These are phyloP conservation scores for Campoletis sonorensis DNA, from an alignment of 1,140 invertebrate genomes.

Conservation along the genomic window DNA sequence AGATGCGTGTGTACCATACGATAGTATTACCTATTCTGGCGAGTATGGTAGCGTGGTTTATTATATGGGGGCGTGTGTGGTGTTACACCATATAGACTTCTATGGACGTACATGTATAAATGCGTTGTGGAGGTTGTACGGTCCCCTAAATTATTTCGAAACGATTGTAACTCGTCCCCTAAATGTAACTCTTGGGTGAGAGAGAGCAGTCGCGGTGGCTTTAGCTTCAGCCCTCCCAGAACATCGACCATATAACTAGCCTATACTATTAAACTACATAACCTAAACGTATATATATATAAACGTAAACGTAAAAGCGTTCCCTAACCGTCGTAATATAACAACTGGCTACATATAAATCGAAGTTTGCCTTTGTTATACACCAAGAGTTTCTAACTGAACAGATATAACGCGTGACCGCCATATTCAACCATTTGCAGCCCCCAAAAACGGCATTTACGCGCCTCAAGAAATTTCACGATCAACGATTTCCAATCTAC, in stretches of 20 bases:
- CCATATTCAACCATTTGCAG: background rate
- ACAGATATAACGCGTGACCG: background rate
- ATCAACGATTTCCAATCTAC: background rate
- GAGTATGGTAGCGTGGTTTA: slow-evolving; percentile 35
- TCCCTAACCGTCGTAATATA: slow-evolving; percentile 17
- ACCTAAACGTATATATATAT: slow-evolving; percentile 10
- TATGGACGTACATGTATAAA: slow-evolving; percentile 52
- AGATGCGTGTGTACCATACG: slow-evolving; percentile 62
- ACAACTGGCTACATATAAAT: slow-evolving; percentile 35
- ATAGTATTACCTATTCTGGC: slow-evolving; percentile 37
- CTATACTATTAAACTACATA: slow-evolving; percentile 44
- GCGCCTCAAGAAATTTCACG: slow-evolving; percentile 37
- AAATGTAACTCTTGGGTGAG: slow-evolving; percentile 34
- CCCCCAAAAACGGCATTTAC: background rate
- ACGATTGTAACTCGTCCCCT: slow-evolving; percentile 69
- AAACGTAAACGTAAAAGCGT: slow-evolving; percentile 9
- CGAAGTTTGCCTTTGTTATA: slow-evolving; percentile 6
- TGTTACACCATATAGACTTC: background rate
- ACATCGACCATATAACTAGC: slow-evolving; percentile 32
- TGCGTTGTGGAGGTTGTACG: slow-evolving; percentile 59
- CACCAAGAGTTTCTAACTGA: slow-evolving; percentile 2
- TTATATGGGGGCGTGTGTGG: slow-evolving; percentile 38
- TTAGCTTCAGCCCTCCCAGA: slow-evolving; percentile 24
- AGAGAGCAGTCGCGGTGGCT: slow-evolving; percentile 36
- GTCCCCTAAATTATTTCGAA: slow-evolving; percentile 75